Evolutionary conservation across 2,888 invertebrate species (phyloP).

Genomic region (Mechanitis messenoides): DNA sequence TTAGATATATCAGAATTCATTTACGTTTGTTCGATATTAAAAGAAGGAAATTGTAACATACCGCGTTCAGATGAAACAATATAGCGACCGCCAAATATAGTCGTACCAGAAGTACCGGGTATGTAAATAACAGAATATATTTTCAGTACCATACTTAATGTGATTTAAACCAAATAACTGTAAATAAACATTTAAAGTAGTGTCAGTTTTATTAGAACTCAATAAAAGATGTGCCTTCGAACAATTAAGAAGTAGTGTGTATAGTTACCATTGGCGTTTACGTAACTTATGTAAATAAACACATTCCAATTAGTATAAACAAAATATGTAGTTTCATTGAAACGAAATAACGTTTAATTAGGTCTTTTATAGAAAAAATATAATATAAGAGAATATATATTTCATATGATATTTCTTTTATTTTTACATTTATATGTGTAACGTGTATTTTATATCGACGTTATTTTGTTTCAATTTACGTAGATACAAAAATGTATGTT

Average conservation of each 20-base stretch:
- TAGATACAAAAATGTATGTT: not conserved
- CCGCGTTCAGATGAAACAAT: not conserved
- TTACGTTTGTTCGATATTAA: too few species aligned
- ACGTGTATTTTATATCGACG: not conserved
- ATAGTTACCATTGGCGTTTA: constrained; percentile 57
- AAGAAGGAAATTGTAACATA: not conserved
- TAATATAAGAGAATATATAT: too few species aligned
- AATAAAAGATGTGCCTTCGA: constrained; percentile 73
- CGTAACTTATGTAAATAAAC: constrained; percentile 45
- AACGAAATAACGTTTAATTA: constrained; percentile 1
- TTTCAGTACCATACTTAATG: constrained; percentile 67
- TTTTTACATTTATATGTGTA: not conserved
- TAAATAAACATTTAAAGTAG: constrained; percentile 30
- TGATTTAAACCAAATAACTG: constrained; percentile 72
- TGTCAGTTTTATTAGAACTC: constrained; percentile 33
- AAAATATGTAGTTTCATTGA: constrained; percentile 3
- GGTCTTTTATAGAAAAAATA: not conserved
- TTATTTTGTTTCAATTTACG: constrained; percentile 6
- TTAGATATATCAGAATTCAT: constrained; percentile 2
- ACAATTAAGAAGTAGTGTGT: constrained; percentile 62
- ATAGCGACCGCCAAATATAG: constrained; percentile 30
- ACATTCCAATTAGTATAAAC: constrained; percentile 36
- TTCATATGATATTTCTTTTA: not conserved
- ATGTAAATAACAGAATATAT: constrained; percentile 59
- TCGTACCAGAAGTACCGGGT: constrained; percentile 32